phyloP scores from a whole-genome alignment of 2,888 invertebrate genomes.

The Ormyrus thymus region DNA sequence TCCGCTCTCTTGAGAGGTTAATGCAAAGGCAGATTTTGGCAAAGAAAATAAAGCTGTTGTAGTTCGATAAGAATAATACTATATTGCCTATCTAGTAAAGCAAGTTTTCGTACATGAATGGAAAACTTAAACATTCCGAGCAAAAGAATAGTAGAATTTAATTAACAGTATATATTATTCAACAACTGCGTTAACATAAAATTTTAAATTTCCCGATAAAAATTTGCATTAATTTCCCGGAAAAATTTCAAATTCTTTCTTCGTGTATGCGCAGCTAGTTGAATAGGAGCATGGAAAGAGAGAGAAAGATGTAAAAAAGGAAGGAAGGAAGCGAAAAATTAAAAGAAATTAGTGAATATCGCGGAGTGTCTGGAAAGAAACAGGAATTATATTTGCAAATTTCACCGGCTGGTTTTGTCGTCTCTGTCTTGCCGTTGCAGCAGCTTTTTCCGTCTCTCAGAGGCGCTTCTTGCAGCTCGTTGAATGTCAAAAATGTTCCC shows the following conservation, averaged over 20 bases:
- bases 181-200: slow-evolving; percentile 9
- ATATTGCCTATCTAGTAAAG: too few relatives aligned
- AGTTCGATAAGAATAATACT: too few relatives aligned
- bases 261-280: background rate
- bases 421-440: slow-evolving; percentile 11
- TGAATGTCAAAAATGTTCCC: slow-evolving; percentile 53
- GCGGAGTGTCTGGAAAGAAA: slow-evolving; percentile 38
- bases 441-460: slow-evolving; percentile 18
- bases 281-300: background rate
- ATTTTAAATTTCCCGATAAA: slow-evolving; percentile 18
- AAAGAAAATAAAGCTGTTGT: too few relatives aligned
- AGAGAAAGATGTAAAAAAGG: background rate
- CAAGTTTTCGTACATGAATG: too few relatives aligned
- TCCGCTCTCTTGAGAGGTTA: too few relatives aligned
- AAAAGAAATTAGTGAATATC: slow-evolving; percentile 51
- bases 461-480: slow-evolving; percentile 44
- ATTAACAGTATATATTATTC: background rate
- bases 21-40: too few relatives aligned
- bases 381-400: slow-evolving; percentile 55
- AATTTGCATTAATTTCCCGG: slow-evolving; percentile 39
- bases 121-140: background rate
- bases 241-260: slow-evolving; percentile 21
- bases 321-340: slow-evolving; percentile 26
- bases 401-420: background rate
- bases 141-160: background rate